Conservation (phyloP, 2,113 vertebrate genomes). For the Naja naja region DNA sequence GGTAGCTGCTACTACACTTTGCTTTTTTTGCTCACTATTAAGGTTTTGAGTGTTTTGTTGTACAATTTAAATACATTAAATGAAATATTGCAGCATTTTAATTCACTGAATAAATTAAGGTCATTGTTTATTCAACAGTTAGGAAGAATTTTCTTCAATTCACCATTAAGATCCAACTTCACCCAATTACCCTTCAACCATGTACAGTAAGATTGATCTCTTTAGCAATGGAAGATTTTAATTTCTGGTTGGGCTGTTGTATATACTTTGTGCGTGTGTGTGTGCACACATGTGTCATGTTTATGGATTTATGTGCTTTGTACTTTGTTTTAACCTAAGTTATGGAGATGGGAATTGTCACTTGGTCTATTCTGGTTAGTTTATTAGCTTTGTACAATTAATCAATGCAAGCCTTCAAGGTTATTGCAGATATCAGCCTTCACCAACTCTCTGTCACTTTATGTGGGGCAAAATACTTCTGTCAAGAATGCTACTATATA, state of each 20-base stretch:
- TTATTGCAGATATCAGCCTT: not conserved
- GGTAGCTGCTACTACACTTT: not conserved
- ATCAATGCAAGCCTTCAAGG: not conserved
- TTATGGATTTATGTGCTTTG: not conserved
- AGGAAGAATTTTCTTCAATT: not conserved
- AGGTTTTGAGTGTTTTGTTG: not conserved
- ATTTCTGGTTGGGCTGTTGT: not conserved
- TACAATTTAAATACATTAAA: not conserved
- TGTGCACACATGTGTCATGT: not conserved
- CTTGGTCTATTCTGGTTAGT: not conserved
- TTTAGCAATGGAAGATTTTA: not conserved
- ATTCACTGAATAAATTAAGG: not conserved
- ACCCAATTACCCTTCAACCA: not conserved
- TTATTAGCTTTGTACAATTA: not conserved
- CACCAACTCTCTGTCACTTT: not conserved
- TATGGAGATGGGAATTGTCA: not conserved
- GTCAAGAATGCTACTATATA: not conserved
- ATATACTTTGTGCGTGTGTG: not conserved
- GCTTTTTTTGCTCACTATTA: not conserved
- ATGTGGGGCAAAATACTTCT: not conserved
- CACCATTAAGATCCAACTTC: not conserved
- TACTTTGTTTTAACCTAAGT: not conserved
- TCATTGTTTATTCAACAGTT: not conserved
- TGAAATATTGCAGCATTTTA: not conserved
- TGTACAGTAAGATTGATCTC: not conserved